phyloP scores from a whole-genome alignment of 1,140 invertebrate genomes.

The Drosophila neocordata region DNA sequence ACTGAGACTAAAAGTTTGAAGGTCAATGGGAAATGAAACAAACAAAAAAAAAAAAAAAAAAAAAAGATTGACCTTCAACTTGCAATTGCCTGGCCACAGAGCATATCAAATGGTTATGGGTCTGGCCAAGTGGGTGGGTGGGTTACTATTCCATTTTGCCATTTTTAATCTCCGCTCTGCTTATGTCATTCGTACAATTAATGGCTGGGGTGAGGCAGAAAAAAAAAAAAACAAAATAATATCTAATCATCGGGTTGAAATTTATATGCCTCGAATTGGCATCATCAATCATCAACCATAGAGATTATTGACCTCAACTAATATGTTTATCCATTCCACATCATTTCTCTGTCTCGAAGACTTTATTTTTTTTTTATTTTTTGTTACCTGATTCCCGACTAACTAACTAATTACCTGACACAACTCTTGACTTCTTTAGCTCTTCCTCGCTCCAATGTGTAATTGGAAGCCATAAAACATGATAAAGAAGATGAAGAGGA shows the following conservation, averaged over 20 bases:
- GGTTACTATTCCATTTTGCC: not conserved
- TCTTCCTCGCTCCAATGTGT: slow-evolving; percentile 32
- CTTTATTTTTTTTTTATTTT: not conserved
- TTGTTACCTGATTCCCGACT: not conserved
- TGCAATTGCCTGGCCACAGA: slow-evolving; percentile 23
- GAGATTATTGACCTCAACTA: slow-evolving; percentile 2
- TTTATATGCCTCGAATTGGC: not conserved
- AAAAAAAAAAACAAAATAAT: not conserved
- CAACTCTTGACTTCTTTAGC: slow-evolving; percentile 35
- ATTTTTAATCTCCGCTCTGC: slow-evolving; percentile 8
- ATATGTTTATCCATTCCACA: not conserved
- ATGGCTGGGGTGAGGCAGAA: not conserved
- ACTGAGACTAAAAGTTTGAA: slow-evolving; percentile 5
- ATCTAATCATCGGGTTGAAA: not conserved
- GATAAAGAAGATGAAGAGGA: slow-evolving; percentile 48
- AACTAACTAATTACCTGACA: slow-evolving; percentile 12
- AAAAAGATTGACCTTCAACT: slow-evolving; percentile 15
- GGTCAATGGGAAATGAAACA: slow-evolving; percentile 25
- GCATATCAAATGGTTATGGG: slow-evolving; percentile 30
- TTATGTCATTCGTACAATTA: slow-evolving; percentile 9
- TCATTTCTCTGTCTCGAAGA: not conserved
- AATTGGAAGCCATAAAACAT: slow-evolving; percentile 78
- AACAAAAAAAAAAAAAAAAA: no score
- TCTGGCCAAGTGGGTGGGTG: not conserved
- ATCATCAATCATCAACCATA: slow-evolving; percentile 7